Percentiles rank a stretch among this genome's conserved stretches.
Conservation (phyloP, 1,140 invertebrate genomes). For the Pemphigus obesinymphae region DNA sequence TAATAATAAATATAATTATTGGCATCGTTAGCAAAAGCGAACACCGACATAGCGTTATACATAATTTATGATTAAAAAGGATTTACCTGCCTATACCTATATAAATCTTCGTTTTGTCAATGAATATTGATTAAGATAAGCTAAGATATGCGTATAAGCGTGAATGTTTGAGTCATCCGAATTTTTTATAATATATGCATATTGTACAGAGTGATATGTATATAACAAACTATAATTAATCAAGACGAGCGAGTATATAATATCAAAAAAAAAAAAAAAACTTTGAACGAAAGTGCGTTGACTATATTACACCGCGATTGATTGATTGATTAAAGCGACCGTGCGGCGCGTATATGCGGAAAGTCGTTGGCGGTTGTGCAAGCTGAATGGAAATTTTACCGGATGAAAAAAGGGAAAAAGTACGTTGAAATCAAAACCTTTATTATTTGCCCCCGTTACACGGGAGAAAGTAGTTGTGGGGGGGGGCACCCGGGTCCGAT, state of each 20-base stretch:
- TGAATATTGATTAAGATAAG: not conserved
- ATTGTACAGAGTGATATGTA: no score
- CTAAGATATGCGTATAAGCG: not conserved
- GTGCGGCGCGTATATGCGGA: no score
- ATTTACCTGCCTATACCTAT: no score
- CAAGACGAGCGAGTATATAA: no score
- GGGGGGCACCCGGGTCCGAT: conserved; percentile 34
- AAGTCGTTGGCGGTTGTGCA: conserved; percentile 9
- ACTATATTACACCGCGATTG: no score
- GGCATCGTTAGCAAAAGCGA: not conserved
- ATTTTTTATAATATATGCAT: no score
- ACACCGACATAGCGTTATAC: no score
- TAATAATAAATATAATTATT: not conserved
- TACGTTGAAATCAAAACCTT: conserved; percentile 40
- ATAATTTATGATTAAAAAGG: no score
- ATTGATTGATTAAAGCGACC: conserved; percentile 37
- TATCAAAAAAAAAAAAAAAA: not conserved
- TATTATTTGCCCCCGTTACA: conserved; percentile 40
- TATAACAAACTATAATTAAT: no score
- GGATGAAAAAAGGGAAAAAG: conserved; percentile 29
- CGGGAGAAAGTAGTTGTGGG: conserved; percentile 9
- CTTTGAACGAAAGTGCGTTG: not conserved
- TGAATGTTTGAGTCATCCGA: not conserved
- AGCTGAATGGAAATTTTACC: conserved; percentile 20
- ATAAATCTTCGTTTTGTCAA: conserved; percentile 4